Conservation (phyloP, 1,140 invertebrate genomes). For the Aphelenchoides fujianensis region DNA sequence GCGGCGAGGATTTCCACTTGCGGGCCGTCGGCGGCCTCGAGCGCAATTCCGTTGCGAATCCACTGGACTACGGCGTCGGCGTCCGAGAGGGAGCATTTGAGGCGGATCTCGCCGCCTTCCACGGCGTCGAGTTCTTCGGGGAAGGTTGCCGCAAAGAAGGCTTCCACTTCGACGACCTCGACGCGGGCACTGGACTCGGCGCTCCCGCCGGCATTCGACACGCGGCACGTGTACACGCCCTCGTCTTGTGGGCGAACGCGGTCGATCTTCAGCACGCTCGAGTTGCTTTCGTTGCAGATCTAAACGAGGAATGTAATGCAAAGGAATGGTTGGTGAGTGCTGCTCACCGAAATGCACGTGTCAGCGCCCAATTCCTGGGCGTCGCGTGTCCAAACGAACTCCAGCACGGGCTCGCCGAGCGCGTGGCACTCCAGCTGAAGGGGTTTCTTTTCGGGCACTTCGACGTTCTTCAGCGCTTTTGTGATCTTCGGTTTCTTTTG, state of each 20-base stretch:
- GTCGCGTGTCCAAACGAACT: slow-evolving; percentile 57
- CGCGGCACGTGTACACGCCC: slow-evolving; percentile 50
- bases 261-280: slow-evolving; percentile 47
- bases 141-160: slow-evolving; percentile 45
- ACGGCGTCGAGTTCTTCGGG: slow-evolving; percentile 35
- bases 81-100: slow-evolving; percentile 41
- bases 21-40: slow-evolving; percentile 24
- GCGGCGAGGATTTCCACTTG: slow-evolving; percentile 18
- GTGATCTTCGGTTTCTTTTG: slow-evolving; percentile 50
- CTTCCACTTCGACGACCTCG: slow-evolving; percentile 34
- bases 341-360: background rate
- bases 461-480: slow-evolving; percentile 45
- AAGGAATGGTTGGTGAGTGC: too few species aligned
- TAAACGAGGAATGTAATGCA: too few species aligned
- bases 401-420: slow-evolving; percentile 53
- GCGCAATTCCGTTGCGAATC: slow-evolving; percentile 44
- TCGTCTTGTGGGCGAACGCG: slow-evolving; percentile 35
- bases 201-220: slow-evolving; percentile 31
- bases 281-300: slow-evolving; percentile 56
- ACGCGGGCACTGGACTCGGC: slow-evolving; percentile 25
- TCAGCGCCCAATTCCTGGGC: slow-evolving; percentile 46
- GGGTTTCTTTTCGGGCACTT: slow-evolving; percentile 51
- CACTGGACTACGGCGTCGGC: slow-evolving; percentile 41
- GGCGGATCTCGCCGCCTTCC: slow-evolving; percentile 36
- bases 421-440: slow-evolving; percentile 55